Evolutionary conservation across 2,888 invertebrate species (phyloP), one percentile per base, ranked within the genome.

Genomic region (Pseudoips prasinana): DNA sequence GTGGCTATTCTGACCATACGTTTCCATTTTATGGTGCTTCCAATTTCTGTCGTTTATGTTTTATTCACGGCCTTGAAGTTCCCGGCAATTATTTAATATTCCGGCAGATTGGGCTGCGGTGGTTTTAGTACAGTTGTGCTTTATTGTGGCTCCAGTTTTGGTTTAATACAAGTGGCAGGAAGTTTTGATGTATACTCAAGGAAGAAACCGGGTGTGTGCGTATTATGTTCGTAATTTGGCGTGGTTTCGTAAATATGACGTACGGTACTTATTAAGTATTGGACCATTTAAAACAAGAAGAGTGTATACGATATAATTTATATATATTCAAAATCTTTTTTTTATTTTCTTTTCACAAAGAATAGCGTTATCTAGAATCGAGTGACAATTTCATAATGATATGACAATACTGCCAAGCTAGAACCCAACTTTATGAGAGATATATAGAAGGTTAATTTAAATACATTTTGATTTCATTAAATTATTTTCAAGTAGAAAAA

Each of bases 1-100:
- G 42, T 46, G 39, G 46, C 53, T 46, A 41, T 60, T 56, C 29
- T 7, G 36, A 25, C 50, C 57, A 58, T 42, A 51, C 52, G 50
- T 49, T 35, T 43, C 48, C 40, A 43, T 46, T 52, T 46, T 46
- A 55, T 23, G 28, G 31, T 32, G 42, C 35, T 41, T 36, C 25
- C 19, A 23, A 44, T 29, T 44, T 39, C 36, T 27, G 35, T 46
- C 39, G 35, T 54, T 46, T 42, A 34, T 39, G 37, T 25, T 39
- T 46, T 29, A 42, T 42, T 42, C 29, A 49, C 26, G 33, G 11
- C 3, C 22, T 46, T 50, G 41, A 37, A 37, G 51, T 10, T 10
- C 27, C 36, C 5, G 19, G 25, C 25, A 34, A 36, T 46, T 42
- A 46, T 38, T 42, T 39, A 41, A 41, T 49, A 42, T 50, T 41